A percentile compares a stretch with the other conserved stretches of the same genome.
phyloP scores from a whole-genome alignment of 2,888 invertebrate genomes.

The Syrista parreyssii region DNA sequence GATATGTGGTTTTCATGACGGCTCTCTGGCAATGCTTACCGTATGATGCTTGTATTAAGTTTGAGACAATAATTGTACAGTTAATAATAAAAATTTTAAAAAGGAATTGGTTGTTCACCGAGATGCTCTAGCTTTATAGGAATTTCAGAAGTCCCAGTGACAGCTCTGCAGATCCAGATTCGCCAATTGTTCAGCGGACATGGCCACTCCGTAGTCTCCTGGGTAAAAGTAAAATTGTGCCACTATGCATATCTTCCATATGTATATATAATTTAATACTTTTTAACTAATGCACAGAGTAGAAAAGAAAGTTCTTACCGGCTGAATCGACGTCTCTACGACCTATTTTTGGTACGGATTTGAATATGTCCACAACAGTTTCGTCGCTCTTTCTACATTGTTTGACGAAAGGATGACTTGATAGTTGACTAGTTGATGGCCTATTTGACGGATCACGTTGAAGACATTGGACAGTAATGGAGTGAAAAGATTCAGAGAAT shows the following conservation, averaged over 20 bases:
- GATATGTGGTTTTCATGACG: neutral
- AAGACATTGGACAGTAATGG: constrained; percentile 79
- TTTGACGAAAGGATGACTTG: constrained; percentile 83
- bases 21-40: neutral
- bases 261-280: neutral
- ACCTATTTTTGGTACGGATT: constrained; percentile 76
- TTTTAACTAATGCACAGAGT: neutral
- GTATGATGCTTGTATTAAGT: neutral
- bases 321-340: constrained; percentile 69
- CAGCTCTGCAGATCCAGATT: constrained; percentile 74
- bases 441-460: constrained; percentile 77
- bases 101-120: neutral
- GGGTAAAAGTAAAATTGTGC: constrained; percentile 46
- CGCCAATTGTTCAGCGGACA: constrained; percentile 71
- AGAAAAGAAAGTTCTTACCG: constrained; percentile 58
- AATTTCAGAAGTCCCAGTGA: constrained; percentile 75
- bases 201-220: constrained; percentile 74
- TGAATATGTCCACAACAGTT: constrained; percentile 74
- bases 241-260: neutral
- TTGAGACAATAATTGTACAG: neutral
- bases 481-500: constrained; percentile 83
- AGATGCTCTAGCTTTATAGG: constrained; percentile 14
- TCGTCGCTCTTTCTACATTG: constrained; percentile 72
- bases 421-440: constrained; percentile 77
- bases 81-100: neutral